Conservation (phyloP, 2,113 vertebrate species). For the Sardina pilchardus region DNA sequence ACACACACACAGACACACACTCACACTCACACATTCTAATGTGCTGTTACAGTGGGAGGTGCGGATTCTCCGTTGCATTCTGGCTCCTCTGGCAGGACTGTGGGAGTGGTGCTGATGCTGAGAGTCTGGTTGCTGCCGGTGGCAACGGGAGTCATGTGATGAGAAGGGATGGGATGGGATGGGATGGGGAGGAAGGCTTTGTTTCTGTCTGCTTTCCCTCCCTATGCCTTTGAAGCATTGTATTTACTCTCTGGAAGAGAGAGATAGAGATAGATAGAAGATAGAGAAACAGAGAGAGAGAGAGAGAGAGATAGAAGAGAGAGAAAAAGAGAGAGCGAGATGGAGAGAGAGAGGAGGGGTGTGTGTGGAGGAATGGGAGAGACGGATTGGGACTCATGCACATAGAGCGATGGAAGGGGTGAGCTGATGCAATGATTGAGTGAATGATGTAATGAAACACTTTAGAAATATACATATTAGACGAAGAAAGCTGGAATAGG, state of each 20-base stretch:
- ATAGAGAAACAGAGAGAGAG: background rate
- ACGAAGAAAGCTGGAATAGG: too few relatives aligned
- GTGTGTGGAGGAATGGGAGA: background rate
- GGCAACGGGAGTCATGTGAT: constrained; percentile 1
- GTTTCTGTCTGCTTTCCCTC: background rate
- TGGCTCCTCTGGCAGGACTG: background rate
- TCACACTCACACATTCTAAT: background rate
- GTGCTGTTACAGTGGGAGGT: background rate
- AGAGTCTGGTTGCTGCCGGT: background rate
- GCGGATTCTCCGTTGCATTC: too few relatives aligned
- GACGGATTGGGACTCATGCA: too few relatives aligned
- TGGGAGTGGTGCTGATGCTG: constrained; percentile 8
- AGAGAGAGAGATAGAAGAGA: background rate
- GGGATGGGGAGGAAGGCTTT: background rate
- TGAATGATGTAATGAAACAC: too few relatives aligned
- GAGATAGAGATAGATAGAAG: background rate
- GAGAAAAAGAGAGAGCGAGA: background rate
- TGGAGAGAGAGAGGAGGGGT: background rate
- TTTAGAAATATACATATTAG: too few relatives aligned
- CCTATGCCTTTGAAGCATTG: background rate
- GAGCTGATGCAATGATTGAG: too few relatives aligned
- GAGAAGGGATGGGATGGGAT: background rate
- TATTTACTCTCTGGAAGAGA: background rate
- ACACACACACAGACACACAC: constrained; percentile 9
- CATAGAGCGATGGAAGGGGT: too few relatives aligned